Evolutionary conservation across 2,113 vertebrate species (phyloP).

Genomic region (Eurystomus gularis): DNA sequence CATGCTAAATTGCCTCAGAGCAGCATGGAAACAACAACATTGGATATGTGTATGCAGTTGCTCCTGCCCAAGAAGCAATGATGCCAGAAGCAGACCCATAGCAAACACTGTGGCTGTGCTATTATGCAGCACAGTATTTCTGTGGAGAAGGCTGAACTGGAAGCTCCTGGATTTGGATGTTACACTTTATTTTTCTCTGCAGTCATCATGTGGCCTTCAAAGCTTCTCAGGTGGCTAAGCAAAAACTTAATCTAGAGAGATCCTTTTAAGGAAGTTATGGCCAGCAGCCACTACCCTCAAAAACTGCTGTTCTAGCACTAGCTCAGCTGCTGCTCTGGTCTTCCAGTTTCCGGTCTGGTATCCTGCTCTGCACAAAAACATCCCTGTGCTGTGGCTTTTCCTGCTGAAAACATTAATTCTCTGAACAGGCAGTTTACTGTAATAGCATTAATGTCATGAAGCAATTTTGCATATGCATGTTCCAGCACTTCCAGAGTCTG

Average conservation of each 20-base stretch:
- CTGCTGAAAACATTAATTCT: background rate
- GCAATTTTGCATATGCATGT: background rate
- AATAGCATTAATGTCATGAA: background rate
- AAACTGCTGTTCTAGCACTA: slow-evolving; percentile 30
- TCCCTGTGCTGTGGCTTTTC: background rate
- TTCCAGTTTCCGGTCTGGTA: slow-evolving; percentile 39
- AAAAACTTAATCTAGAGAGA: background rate
- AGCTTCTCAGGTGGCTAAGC: background rate
- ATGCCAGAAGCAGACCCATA: background rate
- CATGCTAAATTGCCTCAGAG: background rate
- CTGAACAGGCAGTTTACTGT: background rate
- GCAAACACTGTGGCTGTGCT: background rate
- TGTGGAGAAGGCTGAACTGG: background rate
- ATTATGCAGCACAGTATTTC: background rate
- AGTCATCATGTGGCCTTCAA: background rate
- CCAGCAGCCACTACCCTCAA: background rate
- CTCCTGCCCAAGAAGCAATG: background rate
- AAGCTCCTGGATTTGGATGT: background rate
- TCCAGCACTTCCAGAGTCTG: background rate
- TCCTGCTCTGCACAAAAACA: slow-evolving; percentile 42
- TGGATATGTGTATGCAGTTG: background rate
- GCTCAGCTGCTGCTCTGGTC: slow-evolving; percentile 2
- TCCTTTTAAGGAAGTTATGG: slow-evolving; percentile 20
- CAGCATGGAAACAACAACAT: background rate
- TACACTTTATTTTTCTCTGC: background rate